Base-by-base conservation (phyloP, 2,888 invertebrate genomes). In the Pheosia gnoma region DNA sequence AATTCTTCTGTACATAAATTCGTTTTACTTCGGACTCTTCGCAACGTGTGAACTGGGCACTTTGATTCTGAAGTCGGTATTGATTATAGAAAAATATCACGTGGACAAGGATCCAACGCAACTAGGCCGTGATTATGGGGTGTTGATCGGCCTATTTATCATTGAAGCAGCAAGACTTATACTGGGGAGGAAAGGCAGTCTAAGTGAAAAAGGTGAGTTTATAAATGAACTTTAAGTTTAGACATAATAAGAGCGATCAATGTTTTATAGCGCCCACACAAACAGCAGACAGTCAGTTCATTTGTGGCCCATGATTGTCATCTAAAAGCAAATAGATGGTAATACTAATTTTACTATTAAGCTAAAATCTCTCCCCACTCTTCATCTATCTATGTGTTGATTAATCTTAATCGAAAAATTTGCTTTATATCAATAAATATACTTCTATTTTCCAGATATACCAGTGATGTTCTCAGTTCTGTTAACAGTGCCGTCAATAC, bases 21-120 rank as follows among this genome's bases (percentile, higher is more conserved):
- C 97, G 39, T 97, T 97, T 94, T 97, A 97, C 90, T 97, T 97
- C 83, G 97, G 97, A 81, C 95, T 97, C 92, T 97, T 97, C 87
- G 96, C 97, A 58, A 95, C 96, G 67, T 97, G 97, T 87, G 97
- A 97, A 90, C 90, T 97, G 71, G 96, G 96, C 66, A 96, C 97
- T 88, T 95, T 96, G 75, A 94, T 96, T 62, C 95, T 97, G 75
- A 98, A 98, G 89, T 96, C 96, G 70, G 95, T 96, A 74, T 95
- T 96, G 88, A 95, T 93, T 65, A 85, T 81, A 63, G 83, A 83
- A 7, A 87, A 85, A 63, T 89, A 91, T 68, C 95, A 96, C 82
- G 94, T 97, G 70, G 95, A 95, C 59, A 96, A 96, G 79, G 96
- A 96, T 65, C 94, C 95, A 59, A 95, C 94, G 66, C 96, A 95